A percentile compares a stretch with the other conserved stretches of the same genome.
phyloP scores from a whole-genome alignment of 92 coral and sea anemone species.

The Anthopleura xanthogrammica region DNA sequence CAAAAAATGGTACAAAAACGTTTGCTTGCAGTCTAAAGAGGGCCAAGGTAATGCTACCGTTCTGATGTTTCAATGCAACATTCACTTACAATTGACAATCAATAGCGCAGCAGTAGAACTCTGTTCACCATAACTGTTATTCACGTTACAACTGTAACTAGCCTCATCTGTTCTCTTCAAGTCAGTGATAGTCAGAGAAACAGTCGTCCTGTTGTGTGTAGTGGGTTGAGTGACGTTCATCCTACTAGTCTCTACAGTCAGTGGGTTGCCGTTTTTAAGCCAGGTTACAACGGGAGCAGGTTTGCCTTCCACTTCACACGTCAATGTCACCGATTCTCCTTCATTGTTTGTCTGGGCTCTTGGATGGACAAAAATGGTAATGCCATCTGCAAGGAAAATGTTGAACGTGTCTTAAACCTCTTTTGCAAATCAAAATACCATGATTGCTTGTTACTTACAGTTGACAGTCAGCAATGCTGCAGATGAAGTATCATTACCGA shows the following conservation, averaged over 20 bases:
- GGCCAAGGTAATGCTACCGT: neutral
- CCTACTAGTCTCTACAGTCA: neutral
- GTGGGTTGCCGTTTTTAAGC: neutral
- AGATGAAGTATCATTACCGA: too few species aligned
- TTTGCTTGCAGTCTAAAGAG: neutral
- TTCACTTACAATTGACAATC: neutral
- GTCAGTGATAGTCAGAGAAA: neutral
- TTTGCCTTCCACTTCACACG: conserved; percentile 10
- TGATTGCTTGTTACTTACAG: too few species aligned
- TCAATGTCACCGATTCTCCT: neutral
- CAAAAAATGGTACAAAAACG: neutral
- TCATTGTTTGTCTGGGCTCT: neutral
- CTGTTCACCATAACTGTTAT: neutral
- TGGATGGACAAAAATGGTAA: neutral
- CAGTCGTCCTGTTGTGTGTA: neutral
- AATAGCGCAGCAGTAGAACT: neutral
- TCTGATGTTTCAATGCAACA: neutral
- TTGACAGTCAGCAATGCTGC: too few species aligned
- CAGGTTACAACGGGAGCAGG: neutral
- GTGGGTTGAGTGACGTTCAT: conserved; percentile 8
- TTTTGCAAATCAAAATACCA: too few species aligned
- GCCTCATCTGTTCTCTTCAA: conserved; percentile 1
- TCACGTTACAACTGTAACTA: neutral
- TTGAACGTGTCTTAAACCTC: too few species aligned
- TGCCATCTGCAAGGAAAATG: neutral